phyloP scores from a whole-genome alignment of 1,140 invertebrate genomes.

The Drosophila persimilis region DNA sequence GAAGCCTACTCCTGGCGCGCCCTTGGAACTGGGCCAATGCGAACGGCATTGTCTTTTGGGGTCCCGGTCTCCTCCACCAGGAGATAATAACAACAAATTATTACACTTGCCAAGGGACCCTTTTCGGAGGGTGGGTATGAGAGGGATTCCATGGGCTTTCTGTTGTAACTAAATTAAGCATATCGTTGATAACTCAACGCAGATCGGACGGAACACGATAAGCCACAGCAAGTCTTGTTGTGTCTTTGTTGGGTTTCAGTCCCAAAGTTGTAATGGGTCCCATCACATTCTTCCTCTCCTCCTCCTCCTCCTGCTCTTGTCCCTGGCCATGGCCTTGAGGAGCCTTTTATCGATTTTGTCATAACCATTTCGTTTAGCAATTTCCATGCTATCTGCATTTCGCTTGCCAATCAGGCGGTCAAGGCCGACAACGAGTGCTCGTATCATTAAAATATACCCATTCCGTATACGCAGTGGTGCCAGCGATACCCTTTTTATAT shows the following conservation, averaged over 20 bases:
- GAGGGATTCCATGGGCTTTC: neutral
- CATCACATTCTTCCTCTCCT: neutral
- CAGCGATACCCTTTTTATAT: slow-evolving; percentile 9
- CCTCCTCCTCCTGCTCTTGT: neutral
- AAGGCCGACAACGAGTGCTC: neutral
- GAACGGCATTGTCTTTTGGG: slow-evolving; percentile 61
- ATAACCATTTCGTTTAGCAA: slow-evolving; percentile 44
- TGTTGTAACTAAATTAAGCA: slow-evolving; percentile 64
- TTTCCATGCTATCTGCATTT: slow-evolving; percentile 32
- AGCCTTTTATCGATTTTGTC: slow-evolving; percentile 46
- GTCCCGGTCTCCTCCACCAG: slow-evolving; percentile 23
- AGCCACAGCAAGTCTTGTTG: slow-evolving; percentile 22
- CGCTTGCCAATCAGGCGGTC: slow-evolving; percentile 32
- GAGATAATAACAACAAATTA: slow-evolving; percentile 63
- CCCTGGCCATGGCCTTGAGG: slow-evolving; percentile 10
- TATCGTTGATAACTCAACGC: slow-evolving; percentile 57
- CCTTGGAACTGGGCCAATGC: slow-evolving; percentile 75
- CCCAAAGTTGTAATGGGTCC: slow-evolving; percentile 17
- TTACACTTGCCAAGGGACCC: slow-evolving; percentile 57
- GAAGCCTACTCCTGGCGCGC: slow-evolving; percentile 9
- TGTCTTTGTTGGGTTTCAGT: slow-evolving; percentile 12
- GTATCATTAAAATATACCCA: slow-evolving; percentile 25
- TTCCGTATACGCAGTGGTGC: no score
- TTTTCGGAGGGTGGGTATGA: neutral
- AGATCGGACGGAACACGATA: slow-evolving; percentile 63